Percentiles rank a stretch among this genome's conserved stretches.
Conservation (phyloP, 2,888 invertebrate genomes). For the Plebejus anna region DNA sequence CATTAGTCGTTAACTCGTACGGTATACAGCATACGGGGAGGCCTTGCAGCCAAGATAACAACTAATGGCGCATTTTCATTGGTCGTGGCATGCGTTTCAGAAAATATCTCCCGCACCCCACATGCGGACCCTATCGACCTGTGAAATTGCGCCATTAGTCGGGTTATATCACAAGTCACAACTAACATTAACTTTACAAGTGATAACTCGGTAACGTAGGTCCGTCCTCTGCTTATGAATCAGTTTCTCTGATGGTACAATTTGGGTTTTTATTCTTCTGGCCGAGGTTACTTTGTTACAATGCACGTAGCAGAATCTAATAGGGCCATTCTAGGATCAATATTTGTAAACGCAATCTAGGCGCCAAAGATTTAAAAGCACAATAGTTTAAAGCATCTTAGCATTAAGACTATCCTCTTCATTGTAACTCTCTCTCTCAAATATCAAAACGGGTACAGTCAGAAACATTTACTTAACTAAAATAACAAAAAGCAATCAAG, state of each 20-base stretch:
- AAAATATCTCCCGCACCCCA: no score
- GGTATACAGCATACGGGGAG: no score
- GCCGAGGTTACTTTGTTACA: neutral
- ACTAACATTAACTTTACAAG: no score
- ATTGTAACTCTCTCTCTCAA: neutral
- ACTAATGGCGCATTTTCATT: no score
- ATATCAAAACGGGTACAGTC: slow-evolving; percentile 9
- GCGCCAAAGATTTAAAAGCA: slow-evolving; percentile 13
- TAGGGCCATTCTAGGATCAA: slow-evolving; percentile 12
- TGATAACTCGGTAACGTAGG: neutral
- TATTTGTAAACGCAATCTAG: slow-evolving; percentile 11
- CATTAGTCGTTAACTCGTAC: no score
- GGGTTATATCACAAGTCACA: neutral
- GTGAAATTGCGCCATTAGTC: no score
- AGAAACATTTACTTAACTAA: neutral
- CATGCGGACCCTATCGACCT: no score
- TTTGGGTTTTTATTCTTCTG: slow-evolving; percentile 14
- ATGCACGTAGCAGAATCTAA: slow-evolving; percentile 14
- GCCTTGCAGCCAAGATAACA: no score
- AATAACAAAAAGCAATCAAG: neutral
- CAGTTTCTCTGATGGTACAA: neutral
- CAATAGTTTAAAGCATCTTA: slow-evolving; percentile 19
- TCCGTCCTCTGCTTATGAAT: neutral
- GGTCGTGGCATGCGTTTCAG: no score
- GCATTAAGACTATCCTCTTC: neutral